Evolutionary conservation across 1,140 invertebrate species (phyloP).

Genomic region (Teleogryllus occipitalis): DNA sequence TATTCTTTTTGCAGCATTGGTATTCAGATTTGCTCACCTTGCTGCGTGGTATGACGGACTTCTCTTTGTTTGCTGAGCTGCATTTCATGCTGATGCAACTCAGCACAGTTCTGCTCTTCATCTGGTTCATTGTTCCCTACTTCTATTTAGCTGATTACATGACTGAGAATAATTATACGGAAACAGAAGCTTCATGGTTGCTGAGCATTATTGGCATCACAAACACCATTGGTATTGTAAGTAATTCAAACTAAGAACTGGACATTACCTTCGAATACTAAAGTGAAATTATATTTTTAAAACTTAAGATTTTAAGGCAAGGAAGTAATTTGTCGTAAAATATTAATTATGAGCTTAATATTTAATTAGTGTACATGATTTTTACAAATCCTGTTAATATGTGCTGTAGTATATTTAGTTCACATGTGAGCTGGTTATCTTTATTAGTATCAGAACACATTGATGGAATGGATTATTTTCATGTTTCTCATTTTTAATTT

Average conservation of each 20-base stretch:
- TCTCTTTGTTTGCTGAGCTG: constrained; percentile 68
- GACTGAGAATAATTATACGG: constrained; percentile 49
- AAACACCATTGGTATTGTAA: constrained; percentile 84
- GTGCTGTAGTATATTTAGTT: too few relatives aligned
- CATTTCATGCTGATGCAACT: constrained; percentile 73
- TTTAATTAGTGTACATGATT: too few relatives aligned
- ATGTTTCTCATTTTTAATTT: too few relatives aligned
- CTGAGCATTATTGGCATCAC: constrained; percentile 76
- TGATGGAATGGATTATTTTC: too few relatives aligned
- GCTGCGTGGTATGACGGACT: constrained; percentile 64
- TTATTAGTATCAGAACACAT: too few relatives aligned
- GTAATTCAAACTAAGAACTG: constrained; percentile 27
- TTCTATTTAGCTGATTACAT: constrained; percentile 75
- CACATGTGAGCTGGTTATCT: too few relatives aligned
- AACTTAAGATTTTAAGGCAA: too few relatives aligned
- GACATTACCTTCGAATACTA: too few relatives aligned
- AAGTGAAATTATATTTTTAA: too few relatives aligned
- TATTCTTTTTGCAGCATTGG: constrained; percentile 58
- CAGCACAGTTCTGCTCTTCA: constrained; percentile 76
- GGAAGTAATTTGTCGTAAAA: too few relatives aligned
- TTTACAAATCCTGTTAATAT: too few relatives aligned
- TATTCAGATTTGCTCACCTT: constrained; percentile 61
- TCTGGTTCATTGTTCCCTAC: constrained; percentile 86
- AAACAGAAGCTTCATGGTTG: constrained; percentile 63
- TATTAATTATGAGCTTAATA: too few relatives aligned